Percentiles rank a stretch among this genome's conserved stretches.
Conservation (phyloP, 2,797 vertebrate species). For the Ispidina lecontei region DNA sequence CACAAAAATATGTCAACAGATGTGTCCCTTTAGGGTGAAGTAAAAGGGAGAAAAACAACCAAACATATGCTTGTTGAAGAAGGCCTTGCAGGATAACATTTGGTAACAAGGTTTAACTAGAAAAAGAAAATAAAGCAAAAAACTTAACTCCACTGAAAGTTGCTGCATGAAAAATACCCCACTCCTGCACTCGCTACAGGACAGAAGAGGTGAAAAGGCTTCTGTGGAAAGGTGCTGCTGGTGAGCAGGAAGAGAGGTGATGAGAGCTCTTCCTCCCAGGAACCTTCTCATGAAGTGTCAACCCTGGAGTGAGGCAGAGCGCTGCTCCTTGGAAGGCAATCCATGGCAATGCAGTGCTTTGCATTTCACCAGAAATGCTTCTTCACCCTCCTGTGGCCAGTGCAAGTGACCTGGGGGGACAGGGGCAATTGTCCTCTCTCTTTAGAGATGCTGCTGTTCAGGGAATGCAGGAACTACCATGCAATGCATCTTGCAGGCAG, state of each 20-base stretch:
- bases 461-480: slow-evolving; percentile 50
- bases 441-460: not conserved
- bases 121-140: slow-evolving; percentile 33
- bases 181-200: not conserved
- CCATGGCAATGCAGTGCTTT: not conserved
- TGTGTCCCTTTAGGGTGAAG: slow-evolving; percentile 54
- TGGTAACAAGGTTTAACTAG: slow-evolving; percentile 25
- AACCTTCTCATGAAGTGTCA: not conserved
- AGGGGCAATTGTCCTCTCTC: not conserved
- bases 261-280: not conserved
- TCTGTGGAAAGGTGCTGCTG: slow-evolving; percentile 19
- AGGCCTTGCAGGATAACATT: slow-evolving; percentile 38
- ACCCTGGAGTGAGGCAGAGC: not conserved
- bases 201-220: not conserved
- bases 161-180: not conserved
- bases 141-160: slow-evolving; percentile 10
- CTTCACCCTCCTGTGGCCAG: not conserved
- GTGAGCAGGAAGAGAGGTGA: not conserved
- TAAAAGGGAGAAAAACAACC: slow-evolving; percentile 20
- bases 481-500: not conserved
- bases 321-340: not conserved
- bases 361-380: not conserved
- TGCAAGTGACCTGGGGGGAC: not conserved
- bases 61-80: slow-evolving; percentile 41
- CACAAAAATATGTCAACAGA: slow-evolving; percentile 29